These are phyloP conservation scores for Hoplodrina ambigua DNA, from an alignment of 2,888 invertebrate genomes.

Conservation along the genomic window DNA sequence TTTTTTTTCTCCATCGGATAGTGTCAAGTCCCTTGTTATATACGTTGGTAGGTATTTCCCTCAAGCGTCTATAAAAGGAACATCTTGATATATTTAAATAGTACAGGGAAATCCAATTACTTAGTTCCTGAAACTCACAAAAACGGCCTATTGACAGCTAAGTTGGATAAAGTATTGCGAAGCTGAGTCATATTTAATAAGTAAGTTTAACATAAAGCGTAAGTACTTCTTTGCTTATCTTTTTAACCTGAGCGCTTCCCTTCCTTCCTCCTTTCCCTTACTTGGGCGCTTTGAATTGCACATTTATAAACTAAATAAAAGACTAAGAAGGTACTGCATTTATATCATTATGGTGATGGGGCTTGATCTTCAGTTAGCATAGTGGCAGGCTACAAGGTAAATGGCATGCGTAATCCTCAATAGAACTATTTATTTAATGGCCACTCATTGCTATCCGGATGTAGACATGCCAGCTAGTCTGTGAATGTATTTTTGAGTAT, in stretches of 20 bases:
- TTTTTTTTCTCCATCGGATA: not conserved
- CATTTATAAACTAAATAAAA: slow-evolving; percentile 25
- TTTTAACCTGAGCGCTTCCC: slow-evolving; percentile 8
- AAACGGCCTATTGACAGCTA: not conserved
- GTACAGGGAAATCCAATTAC: slow-evolving; percentile 1
- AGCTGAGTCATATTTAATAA: slow-evolving; percentile 6
- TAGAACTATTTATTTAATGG: slow-evolving; percentile 60
- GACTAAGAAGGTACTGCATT: slow-evolving; percentile 34
- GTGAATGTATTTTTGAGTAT: slow-evolving; percentile 17
- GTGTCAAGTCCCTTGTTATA: not conserved
- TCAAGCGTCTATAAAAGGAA: not conserved
- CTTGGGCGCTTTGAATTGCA: slow-evolving; percentile 20
- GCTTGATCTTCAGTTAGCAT: slow-evolving; percentile 53
- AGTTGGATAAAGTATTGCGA: not conserved
- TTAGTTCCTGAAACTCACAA: slow-evolving; percentile 5
- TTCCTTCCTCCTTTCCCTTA: slow-evolving; percentile 15
- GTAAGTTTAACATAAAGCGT: not conserved
- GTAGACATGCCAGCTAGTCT: slow-evolving; percentile 22
- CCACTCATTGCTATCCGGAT: slow-evolving; percentile 61
- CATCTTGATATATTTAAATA: slow-evolving; percentile 6
- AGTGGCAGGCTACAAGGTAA: slow-evolving; percentile 55
- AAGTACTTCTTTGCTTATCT: not conserved
- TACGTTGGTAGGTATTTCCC: slow-evolving; percentile 13
- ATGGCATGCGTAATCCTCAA: slow-evolving; percentile 53
- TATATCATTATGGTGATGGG: slow-evolving; percentile 61